phyloP scores from a whole-genome alignment of 1,140 invertebrate species.

The Ceratitis capitata region DNA sequence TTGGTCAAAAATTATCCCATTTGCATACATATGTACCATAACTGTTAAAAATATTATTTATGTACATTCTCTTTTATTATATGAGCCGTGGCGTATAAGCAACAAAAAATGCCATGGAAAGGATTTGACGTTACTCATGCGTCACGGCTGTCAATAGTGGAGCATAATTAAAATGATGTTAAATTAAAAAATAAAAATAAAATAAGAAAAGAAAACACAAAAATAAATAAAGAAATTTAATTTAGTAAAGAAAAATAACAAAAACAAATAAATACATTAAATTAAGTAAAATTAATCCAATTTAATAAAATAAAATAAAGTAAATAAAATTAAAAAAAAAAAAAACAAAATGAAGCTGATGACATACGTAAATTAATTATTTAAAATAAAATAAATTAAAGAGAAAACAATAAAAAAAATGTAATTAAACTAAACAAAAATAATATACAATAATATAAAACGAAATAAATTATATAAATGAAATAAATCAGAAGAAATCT shows the following conservation, averaged over 20 bases:
- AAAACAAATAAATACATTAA: background rate
- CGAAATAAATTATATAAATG: too few relatives aligned
- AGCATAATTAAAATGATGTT: background rate
- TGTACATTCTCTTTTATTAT: background rate
- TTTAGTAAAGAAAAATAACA: background rate
- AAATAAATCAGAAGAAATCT: too few relatives aligned
- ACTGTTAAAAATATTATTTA: too few relatives aligned
- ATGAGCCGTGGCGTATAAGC: background rate
- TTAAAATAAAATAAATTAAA: background rate
- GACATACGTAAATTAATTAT: too few relatives aligned
- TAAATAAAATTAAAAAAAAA: background rate
- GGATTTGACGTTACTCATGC: conserved; percentile 13
- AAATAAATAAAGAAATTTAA: background rate
- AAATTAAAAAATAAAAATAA: too few relatives aligned
- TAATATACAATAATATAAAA: too few relatives aligned
- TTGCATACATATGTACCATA: too few relatives aligned
- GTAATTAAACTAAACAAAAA: background rate
- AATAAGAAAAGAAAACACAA: background rate
- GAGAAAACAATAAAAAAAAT: background rate
- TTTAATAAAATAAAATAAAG: too few relatives aligned
- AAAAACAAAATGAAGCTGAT: too few relatives aligned
- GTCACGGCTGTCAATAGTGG: background rate
- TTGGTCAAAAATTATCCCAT: background rate
- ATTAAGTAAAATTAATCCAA: too few relatives aligned
- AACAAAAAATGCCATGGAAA: background rate